Base-by-base conservation (phyloP, 2,888 invertebrate genomes). In the Oasisia sp. region DNA sequence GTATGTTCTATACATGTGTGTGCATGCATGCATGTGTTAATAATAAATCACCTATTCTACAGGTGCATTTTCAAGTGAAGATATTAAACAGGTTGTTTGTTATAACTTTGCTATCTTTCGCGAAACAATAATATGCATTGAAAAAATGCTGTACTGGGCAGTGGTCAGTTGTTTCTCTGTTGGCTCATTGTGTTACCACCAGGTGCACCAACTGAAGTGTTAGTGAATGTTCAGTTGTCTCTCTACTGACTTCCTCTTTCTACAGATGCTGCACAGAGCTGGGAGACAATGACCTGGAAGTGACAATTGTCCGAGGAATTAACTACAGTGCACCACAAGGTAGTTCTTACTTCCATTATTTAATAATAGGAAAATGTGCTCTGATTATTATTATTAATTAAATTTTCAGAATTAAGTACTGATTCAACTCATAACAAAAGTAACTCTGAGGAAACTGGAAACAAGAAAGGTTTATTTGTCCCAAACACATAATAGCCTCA, bases 251-350 rank as follows among this genome's bases (percentile, higher is more conserved):
- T 92, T 38, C 14, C 74, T 74, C 27, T 74, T 19, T 5, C 74
- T 74, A 74, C 94, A 97, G 97, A 94, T 97, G 98, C 96, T 98
- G 98, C 96, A 98, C 98, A n/a, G 99, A 99, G 95, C 97, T 99
- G 93, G 98, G 97, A 90, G 99, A 99, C 96, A 98, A 98, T 96
- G 99, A 99, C 95, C 96, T 99, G 94, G 98, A 99, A 97, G 97
- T 99, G 94, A 97, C 97, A 38, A 97, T 99, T 93, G 97, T 98
- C 0, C 97, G 98, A 94, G 99, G 99, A 91, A 97, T 99, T 93
- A 98, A 98, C 94, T 98, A 98, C 96, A 95, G 95, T 91, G 94
- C 95, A 11, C 96, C 96, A 27, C 94, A 95, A 93, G 95, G 95
- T 95, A 92, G 89, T 38, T 89, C 89, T 19, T 0, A 89, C 90